Percentiles rank a stretch among this genome's conserved stretches.
Conservation (phyloP, 2,888 invertebrate genomes). For the Rhagonycha lutea region DNA sequence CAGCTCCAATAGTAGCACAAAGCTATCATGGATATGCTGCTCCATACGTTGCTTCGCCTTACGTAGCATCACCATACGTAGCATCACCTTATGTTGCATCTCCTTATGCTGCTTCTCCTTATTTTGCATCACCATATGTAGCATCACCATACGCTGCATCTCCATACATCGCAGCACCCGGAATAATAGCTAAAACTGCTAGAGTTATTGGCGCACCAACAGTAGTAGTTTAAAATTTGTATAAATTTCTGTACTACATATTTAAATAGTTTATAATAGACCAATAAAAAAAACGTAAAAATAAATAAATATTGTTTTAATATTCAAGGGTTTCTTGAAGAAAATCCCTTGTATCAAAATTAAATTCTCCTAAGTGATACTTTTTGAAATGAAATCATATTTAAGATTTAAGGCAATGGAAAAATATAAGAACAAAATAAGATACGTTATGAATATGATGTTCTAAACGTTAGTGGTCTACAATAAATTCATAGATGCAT, state of each 20-base stretch:
- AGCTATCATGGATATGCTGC: constrained; percentile 64
- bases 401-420: too few species aligned
- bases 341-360: too few species aligned
- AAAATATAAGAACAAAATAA: too few species aligned
- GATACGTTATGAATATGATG: too few species aligned
- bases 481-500: too few species aligned
- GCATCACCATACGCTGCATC: constrained; percentile 39
- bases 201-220: constrained; percentile 39
- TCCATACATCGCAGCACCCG: constrained; percentile 21
- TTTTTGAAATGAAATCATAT: too few species aligned
- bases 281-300: too few species aligned
- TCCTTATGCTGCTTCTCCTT: constrained; percentile 32
- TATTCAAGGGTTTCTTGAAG: too few species aligned
- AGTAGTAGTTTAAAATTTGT: constrained; percentile 5
- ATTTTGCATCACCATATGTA: constrained; percentile 36
- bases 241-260: background rate
- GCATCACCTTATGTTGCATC: background rate
- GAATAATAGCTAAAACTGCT: constrained; percentile 12
- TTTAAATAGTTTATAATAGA: background rate
- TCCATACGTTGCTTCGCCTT: constrained; percentile 39
- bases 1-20: constrained; percentile 49
- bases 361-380: too few species aligned
- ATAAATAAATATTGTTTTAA: too few species aligned
- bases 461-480: too few species aligned
- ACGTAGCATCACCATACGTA: constrained; percentile 38